Base-by-base conservation (phyloP, 2,113 vertebrate genomes). In the Periophthalmus modestus region DNA sequence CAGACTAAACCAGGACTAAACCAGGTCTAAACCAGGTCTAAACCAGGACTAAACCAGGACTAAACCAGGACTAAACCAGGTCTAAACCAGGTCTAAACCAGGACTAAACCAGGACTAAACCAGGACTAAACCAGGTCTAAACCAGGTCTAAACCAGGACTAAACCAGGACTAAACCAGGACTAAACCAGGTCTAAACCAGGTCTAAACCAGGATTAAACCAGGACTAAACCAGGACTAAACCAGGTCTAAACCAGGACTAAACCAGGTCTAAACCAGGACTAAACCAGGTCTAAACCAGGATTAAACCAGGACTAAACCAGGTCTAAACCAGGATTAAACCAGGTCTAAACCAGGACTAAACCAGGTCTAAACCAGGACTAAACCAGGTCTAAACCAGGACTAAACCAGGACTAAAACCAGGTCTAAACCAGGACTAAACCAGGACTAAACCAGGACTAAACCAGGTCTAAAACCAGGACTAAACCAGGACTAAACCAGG, bases 171-270 rank as follows among this genome's bases (percentile, higher is more conserved):
- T 54, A 2, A 54, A 54, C 3, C 43, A 47, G 9, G 14, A 39
- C 36, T 39, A 39, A 39, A 39, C 36, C 7, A 39, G 36, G 36
- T 39, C 36, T 39, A 5, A 39, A 50, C 48, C 3, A 18, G 15
- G 47, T 3, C 13, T 48, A 3, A 48, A 48, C 14, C 4, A 48
- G 47, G 14, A 48, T 3, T 55, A n/a, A n/a, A 55, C n/a, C 18
- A n/a, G 52, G 52, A 55, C 52, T 55, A 55, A 55, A 55, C 52
- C 54, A 55, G 19, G n/a, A 55, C 54, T 55, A 55, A 55, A 55
- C 19, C 18, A 55, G 19, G 52, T 19, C n/a, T 54, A 5, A n/a
- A 54, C 14, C 46, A 47, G 14, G n/a, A n/a, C 48, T 50, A 50
- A 50, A 50, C 48, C 48, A 50, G 48, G 3, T 5, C 48, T 48